These are phyloP conservation scores for Melanotaenia trifasciata DNA, from an alignment of 2,797 vertebrate genomes.

Conservation along the genomic window DNA sequence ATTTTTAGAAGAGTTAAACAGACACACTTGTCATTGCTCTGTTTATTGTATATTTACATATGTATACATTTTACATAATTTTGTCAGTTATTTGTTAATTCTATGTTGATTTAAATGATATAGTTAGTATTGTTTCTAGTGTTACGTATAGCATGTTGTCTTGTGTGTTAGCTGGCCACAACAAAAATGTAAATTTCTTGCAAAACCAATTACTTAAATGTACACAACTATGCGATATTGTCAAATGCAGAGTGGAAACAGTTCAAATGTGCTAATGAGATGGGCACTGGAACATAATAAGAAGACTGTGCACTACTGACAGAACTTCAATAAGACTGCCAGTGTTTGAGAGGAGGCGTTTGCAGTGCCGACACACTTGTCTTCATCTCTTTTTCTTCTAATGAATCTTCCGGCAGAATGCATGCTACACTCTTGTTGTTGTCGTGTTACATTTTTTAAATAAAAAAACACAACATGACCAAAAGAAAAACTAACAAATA, in stretches of 20 bases:
- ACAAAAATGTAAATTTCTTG: conserved; percentile 50
- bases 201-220: conserved; percentile 27
- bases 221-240: conserved; percentile 34
- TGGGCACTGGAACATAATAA: conserved; percentile 13
- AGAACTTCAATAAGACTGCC: conserved; percentile 18
- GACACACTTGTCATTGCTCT: too few relatives aligned
- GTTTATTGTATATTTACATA: too few relatives aligned
- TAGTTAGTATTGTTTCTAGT: conserved; percentile 4
- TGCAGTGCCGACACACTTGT: conserved; percentile 31
- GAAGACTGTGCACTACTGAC: conserved; percentile 9
- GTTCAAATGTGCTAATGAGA: conserved; percentile 46
- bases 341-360: conserved; percentile 11
- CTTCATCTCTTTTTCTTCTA: conserved; percentile 17
- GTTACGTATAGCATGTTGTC: not conserved
- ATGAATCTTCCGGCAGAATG: conserved; percentile 38
- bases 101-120: not conserved
- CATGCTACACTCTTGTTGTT: conserved; percentile 16
- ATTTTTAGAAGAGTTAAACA: not conserved
- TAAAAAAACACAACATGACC: not conserved
- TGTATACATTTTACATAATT: too few relatives aligned
- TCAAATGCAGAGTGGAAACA: conserved; percentile 26
- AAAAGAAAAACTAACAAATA: not conserved
- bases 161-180: not conserved
- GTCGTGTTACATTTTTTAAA: conserved; percentile 16
- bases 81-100: too few relatives aligned